A percentile compares a stretch with the other conserved stretches of the same genome.
phyloP scores from a whole-genome alignment of 2,113 vertebrate genomes.

The Rattus rattus region DNA sequence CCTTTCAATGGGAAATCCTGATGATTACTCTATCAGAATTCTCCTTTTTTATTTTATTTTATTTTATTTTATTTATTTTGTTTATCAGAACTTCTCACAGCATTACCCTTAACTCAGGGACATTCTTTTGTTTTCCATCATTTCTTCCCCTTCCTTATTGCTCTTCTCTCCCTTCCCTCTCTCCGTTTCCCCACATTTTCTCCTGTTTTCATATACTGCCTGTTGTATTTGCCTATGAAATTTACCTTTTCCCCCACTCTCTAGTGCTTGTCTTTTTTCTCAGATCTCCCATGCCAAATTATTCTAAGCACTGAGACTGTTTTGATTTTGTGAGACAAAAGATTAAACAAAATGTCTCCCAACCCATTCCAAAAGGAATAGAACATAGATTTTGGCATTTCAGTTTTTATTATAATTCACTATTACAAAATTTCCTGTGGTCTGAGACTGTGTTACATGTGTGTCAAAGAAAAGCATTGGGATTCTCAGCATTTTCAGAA shows the following conservation, averaged over 20 bases:
- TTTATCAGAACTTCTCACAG: neutral
- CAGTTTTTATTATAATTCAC: neutral
- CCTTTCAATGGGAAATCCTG: neutral
- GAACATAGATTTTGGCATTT: neutral
- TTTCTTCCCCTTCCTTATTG: neutral
- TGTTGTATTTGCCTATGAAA: neutral
- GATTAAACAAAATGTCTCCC: neutral
- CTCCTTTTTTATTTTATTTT: no score
- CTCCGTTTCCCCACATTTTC: neutral
- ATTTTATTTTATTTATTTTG: no score
- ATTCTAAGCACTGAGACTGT: neutral
- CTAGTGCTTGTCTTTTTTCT: neutral
- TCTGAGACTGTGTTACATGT: neutral
- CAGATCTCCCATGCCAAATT: neutral
- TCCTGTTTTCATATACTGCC: neutral
- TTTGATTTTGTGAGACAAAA: neutral
- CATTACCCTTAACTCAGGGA: neutral
- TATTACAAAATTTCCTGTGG: neutral
- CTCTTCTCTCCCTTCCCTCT: neutral
- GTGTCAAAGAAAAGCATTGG: neutral
- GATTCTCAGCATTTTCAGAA: neutral
- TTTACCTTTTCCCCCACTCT: rapidly evolving
- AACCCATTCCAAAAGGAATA: rapidly evolving
- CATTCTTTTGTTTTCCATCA: neutral
- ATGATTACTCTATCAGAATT: neutral